Conservation (phyloP, 2,797 vertebrate genomes). For the Peromyscus eremicus region DNA sequence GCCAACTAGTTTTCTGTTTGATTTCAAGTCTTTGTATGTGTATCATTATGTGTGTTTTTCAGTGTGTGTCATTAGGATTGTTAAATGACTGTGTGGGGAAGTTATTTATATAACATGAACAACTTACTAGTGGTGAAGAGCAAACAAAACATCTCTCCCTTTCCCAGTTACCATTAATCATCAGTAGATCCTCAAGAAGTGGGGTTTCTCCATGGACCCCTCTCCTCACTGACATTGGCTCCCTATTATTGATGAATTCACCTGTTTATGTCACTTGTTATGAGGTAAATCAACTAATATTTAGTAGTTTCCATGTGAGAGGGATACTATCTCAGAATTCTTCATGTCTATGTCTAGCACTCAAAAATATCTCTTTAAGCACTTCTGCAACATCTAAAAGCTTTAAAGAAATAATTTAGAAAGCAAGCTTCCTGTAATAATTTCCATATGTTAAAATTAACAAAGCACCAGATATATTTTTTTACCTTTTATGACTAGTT, state of each 20-base stretch:
- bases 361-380: background rate
- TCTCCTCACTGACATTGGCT: background rate
- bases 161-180: background rate
- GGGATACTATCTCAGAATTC: background rate
- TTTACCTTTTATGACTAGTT: background rate
- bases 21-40: background rate
- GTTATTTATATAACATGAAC: background rate
- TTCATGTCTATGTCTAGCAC: background rate
- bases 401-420: background rate
- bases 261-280: background rate
- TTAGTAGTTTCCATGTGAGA: background rate
- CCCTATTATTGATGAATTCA: background rate
- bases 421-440: background rate
- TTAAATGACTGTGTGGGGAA: background rate
- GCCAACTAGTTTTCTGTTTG: background rate
- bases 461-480: background rate
- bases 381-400: background rate
- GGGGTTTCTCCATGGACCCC: background rate
- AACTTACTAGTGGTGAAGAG: background rate
- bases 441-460: background rate
- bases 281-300: background rate
- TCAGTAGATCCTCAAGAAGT: accelerated
- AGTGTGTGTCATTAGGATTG: too few relatives aligned
- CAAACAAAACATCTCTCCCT: background rate
- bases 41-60: background rate